Conservation (phyloP, 1,140 invertebrate species). For the Temnothorax curvispinosus region DNA sequence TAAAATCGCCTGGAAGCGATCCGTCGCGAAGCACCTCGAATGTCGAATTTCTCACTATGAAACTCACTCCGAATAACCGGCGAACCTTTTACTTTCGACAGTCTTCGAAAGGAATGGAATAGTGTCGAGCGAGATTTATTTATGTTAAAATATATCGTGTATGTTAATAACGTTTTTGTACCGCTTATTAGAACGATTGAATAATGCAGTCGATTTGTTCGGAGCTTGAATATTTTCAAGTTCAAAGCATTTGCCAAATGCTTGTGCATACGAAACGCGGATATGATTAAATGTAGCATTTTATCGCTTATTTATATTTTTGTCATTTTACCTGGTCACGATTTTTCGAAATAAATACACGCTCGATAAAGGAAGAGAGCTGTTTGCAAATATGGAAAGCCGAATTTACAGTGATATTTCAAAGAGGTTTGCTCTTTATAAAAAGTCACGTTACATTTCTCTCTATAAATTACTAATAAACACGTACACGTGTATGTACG, state of each 20-base stretch:
- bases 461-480: neutral
- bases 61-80: neutral
- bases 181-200: neutral
- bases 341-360: constrained; percentile 10
- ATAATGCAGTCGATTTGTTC: neutral
- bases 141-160: neutral
- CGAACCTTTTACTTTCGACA: neutral
- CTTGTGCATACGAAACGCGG: neutral
- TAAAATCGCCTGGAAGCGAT: constrained; percentile 55
- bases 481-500: neutral
- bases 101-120: constrained; percentile 12
- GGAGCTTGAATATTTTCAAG: neutral
- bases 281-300: neutral
- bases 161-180: neutral
- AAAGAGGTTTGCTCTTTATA: neutral
- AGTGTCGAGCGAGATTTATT: constrained; percentile 34
- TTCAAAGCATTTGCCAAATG: neutral
- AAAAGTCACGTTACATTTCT: neutral
- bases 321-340: neutral
- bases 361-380: neutral
- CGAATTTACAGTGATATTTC: neutral
- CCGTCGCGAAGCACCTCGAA: constrained; percentile 27
- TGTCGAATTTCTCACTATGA: constrained; percentile 38
- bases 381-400: neutral
- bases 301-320: neutral